Conservation (phyloP, 2,113 vertebrate genomes). For the Tachysurus fulvidraco region DNA sequence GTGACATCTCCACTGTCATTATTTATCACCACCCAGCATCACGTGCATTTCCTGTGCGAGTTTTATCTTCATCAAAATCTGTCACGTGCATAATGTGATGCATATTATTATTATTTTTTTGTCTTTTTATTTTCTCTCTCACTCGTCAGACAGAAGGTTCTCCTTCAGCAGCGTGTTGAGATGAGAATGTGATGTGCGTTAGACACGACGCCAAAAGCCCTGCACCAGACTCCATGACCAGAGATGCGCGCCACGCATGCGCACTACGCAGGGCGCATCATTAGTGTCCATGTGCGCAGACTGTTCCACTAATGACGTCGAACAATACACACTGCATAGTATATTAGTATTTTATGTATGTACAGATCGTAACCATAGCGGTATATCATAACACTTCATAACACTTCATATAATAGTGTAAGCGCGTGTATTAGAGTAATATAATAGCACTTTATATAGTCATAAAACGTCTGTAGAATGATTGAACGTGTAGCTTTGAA, state of each 20-base stretch:
- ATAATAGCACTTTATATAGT: not conserved
- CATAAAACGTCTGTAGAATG: not conserved
- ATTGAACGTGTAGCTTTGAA: not conserved
- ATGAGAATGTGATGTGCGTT: not conserved
- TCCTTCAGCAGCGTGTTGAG: not conserved
- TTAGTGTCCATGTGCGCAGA: not conserved
- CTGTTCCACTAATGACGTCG: not conserved
- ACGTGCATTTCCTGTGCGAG: not conserved
- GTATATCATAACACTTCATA: not conserved
- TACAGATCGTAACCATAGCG: conserved; percentile 1
- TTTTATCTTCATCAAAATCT: no score
- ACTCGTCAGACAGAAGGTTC: no score
- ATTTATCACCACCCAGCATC: not conserved
- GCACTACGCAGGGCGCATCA: not conserved
- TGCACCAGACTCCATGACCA: not conserved
- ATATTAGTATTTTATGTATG: not conserved
- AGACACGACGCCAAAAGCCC: not conserved
- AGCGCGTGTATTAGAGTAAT: not conserved
- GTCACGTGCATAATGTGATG: no score
- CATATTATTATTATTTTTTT: no score
- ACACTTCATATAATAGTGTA: not conserved
- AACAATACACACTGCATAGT: not conserved
- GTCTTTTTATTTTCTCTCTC: not conserved
- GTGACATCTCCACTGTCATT: not conserved
- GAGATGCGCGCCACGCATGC: not conserved